Evolutionary conservation across 2,113 vertebrate species (phyloP), one percentile per base, ranked within the genome.

Genomic region (Sylvia atricapilla): DNA sequence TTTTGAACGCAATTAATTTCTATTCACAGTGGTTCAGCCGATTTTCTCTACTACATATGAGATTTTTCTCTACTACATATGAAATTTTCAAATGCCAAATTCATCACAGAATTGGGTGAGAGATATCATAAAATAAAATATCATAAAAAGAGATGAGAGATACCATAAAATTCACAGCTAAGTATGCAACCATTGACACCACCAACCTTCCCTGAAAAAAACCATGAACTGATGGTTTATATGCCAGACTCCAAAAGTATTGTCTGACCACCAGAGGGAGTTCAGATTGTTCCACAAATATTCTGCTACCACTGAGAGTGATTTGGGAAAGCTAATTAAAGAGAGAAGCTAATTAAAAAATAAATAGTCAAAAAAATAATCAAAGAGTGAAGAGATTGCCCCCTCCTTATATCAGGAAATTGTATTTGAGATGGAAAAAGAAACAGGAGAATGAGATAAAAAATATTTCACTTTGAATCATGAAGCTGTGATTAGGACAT

Each of bases 211-310:
- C n/a, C 68, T 18, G 10, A 28, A 63, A 92, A 77, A 19, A 6
- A 1, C 13, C 49, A 5, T 33, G 15, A 10, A 3, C 2, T 16
- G 23, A 3, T 31, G 17, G 16, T 64, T 78, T 28, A 52, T 52
- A 28, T n/a, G 9, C 0, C 7, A 20, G 15, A 6, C 19, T 86
- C 52, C 56, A 8, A 3, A 60, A 86, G 50, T 23, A 6, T 24
- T 27, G 13, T 94, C 9, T 84, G 79, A 23, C 94, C 96, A 4
- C 85, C 88, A 97, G 95, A 96, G 93, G 96, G 94, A 84, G 96
- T 33, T 77, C 35, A n/a, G 18, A 70, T 8, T 31, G 79, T 33
- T 24, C 82, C 64, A 44, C 64, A 37, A 81, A 62, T 28, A 49
- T 1, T 16, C 19, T 8, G 39, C 30, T 11, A 13, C 13, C 44